These are phyloP conservation scores for Echinarachnius parma DNA, from an alignment of 53 echinoderm and acorn worm genomes.

Conservation along the genomic window DNA sequence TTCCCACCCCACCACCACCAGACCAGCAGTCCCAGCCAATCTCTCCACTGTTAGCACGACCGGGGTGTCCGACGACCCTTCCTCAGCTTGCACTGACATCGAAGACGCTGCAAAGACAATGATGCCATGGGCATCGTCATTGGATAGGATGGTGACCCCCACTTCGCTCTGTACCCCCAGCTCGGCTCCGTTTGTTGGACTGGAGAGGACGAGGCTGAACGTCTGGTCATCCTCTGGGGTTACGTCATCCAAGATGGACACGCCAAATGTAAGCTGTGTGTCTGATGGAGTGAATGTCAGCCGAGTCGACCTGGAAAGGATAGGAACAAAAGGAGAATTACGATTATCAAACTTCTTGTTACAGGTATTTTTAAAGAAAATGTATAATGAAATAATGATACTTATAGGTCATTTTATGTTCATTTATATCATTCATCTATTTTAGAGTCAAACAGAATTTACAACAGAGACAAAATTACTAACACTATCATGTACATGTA, in stretches of 20 bases:
- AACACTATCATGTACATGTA: no score
- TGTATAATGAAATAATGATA: no score
- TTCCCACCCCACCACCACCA: slow-evolving; percentile 88
- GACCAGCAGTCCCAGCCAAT: slow-evolving; percentile 70
- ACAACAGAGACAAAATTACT: no score
- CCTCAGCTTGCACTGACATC: slow-evolving; percentile 59
- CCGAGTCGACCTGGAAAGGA: slow-evolving; percentile 72
- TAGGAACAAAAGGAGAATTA: no score
- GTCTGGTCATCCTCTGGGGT: slow-evolving; percentile 78
- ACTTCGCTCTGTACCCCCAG: slow-evolving; percentile 63
- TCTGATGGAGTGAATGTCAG: slow-evolving; percentile 73
- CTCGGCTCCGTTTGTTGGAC: slow-evolving; percentile 81
- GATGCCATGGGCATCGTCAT: slow-evolving; percentile 93
- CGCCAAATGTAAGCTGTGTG: slow-evolving; percentile 62
- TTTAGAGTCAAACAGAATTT: no score
- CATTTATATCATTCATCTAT: no score
- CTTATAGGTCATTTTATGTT: no score
- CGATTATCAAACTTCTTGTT: no score
- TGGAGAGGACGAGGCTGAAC: slow-evolving; percentile 63
- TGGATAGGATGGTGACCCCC: slow-evolving; percentile 69
- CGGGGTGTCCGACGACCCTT: slow-evolving; percentile 62
- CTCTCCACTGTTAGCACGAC: slow-evolving; percentile 84
- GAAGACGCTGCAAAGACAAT: slow-evolving; percentile 77
- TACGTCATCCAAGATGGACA: slow-evolving; percentile 64
- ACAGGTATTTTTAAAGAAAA: no score